Evolutionary conservation across 2,113 vertebrate genomes (phyloP), one percentile per base, ranked within the genome.

Genomic region (Rostratula benghalensis): DNA sequence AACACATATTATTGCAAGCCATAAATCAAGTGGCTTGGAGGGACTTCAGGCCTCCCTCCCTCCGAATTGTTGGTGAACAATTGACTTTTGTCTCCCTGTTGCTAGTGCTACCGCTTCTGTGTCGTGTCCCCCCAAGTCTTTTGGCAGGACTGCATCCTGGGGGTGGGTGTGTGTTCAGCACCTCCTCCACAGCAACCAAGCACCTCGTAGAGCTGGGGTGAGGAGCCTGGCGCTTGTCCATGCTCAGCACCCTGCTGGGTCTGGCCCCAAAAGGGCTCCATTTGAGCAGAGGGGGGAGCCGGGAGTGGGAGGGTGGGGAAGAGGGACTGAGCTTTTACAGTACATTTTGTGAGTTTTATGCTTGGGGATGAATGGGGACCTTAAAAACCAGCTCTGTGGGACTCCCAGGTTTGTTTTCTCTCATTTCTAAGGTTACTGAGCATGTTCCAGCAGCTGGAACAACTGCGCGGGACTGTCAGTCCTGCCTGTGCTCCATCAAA

Each of bases 11-110:
- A 98, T 98, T 96, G 92, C 96, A 54, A 97, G 98, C 95, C 98
- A 98, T 98, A 98, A 98, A 98, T 98, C 98, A 98, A 94, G 94
- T 69, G 85, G 81, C 95, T 97, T 93, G 91, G 84, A 95, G 67
- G 91, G 92, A 94, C 94, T 73, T 51, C 91, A 57, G 84, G 57
- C 63, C 76, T 97, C 80, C 94, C 93, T 96, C 87, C 61, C 83
- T 88, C 65, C 3, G 56, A 92, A 97, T 90, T 82, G 91, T 41
- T 68, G 82, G 85, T 41, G 93, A 95, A 98, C 98, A 98, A 98
- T 98, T 30, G 83, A 67, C 97, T 95, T 98, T 98, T 98, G 98
- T 98, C 96, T 97, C 92, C 63, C 78, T 60, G 69, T 39, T 89
- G 78, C 96, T 94, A 24, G 77, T 75, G 88, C 69, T 71, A 16